Evolutionary conservation across 2,888 invertebrate species (phyloP).

Genomic region (Stenodema calcarata): DNA sequence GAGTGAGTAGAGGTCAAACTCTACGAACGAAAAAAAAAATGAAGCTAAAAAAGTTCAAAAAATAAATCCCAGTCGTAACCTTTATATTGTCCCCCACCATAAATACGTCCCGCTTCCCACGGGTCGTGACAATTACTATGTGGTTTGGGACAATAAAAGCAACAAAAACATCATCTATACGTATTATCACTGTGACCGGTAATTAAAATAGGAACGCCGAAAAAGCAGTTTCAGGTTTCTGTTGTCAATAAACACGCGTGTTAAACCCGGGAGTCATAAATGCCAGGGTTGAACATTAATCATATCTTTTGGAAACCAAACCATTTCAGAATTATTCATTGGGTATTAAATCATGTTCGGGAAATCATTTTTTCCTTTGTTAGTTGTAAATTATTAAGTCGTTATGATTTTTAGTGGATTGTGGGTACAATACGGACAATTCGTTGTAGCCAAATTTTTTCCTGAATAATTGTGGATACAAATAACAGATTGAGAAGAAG

Average conservation of each 20-base stretch:
- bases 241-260: slow-evolving; percentile 39
- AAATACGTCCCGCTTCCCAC: slow-evolving; percentile 29
- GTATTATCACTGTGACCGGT: slow-evolving; percentile 12
- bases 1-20: not conserved
- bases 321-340: not conserved
- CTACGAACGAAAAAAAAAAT: not conserved
- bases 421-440: no score
- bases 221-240: slow-evolving; percentile 15
- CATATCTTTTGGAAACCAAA: slow-evolving; percentile 23
- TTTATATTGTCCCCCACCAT: slow-evolving; percentile 34
- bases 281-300: not conserved
- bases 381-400: not conserved
- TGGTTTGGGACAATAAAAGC: slow-evolving; percentile 19
- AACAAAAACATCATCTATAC: not conserved
- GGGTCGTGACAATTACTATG: slow-evolving; percentile 7
- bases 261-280: slow-evolving; percentile 11
- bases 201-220: slow-evolving; percentile 11
- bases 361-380: not conserved
- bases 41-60: not conserved
- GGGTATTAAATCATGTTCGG: not conserved
- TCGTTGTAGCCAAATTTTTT: no score
- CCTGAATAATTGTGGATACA: no score
- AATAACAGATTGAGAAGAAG: no score
- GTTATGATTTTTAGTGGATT: no score
- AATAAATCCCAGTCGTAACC: slow-evolving; percentile 18